Evolutionary conservation across 1,140 invertebrate genomes (phyloP).

Genomic region (Vollenhovia emeryi): DNA sequence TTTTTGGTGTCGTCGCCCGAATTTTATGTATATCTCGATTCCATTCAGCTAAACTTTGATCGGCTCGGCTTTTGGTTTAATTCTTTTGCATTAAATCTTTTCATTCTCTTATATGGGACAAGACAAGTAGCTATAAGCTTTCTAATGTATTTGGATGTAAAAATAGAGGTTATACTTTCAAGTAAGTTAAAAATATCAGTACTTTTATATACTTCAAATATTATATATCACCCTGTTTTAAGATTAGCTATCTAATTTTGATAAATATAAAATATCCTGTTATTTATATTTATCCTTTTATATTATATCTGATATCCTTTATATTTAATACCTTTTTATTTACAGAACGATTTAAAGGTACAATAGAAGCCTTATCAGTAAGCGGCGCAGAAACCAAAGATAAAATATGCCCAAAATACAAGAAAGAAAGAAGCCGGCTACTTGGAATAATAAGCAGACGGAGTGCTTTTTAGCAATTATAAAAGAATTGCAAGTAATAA

Average conservation of each 20-base stretch:
- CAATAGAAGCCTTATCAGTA: background rate
- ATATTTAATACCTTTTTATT: background rate
- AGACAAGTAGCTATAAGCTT: slow-evolving; percentile 80
- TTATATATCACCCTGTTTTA: too few relatives aligned
- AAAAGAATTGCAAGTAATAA: background rate
- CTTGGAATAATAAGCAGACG: background rate
- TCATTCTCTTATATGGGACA: slow-evolving; percentile 87
- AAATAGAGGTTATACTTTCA: slow-evolving; percentile 95
- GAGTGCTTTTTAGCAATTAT: background rate
- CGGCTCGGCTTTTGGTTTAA: slow-evolving; percentile 94
- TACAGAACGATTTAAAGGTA: background rate
- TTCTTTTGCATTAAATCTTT: slow-evolving; percentile 95
- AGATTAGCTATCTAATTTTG: background rate
- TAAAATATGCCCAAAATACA: too few relatives aligned
- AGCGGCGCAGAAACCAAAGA: background rate
- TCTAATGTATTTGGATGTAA: slow-evolving; percentile 93
- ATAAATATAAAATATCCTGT: background rate
- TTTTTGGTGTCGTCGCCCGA: slow-evolving; percentile 95
- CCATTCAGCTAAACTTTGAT: slow-evolving; percentile 95
- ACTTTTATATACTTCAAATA: too few relatives aligned
- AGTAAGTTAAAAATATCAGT: too few relatives aligned
- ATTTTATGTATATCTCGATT: slow-evolving; percentile 95
- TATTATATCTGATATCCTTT: background rate
- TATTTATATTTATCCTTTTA: background rate
- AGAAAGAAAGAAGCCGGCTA: background rate